Conservation (phyloP, 2,888 invertebrate species). For the Camptogramma bilineatum region DNA sequence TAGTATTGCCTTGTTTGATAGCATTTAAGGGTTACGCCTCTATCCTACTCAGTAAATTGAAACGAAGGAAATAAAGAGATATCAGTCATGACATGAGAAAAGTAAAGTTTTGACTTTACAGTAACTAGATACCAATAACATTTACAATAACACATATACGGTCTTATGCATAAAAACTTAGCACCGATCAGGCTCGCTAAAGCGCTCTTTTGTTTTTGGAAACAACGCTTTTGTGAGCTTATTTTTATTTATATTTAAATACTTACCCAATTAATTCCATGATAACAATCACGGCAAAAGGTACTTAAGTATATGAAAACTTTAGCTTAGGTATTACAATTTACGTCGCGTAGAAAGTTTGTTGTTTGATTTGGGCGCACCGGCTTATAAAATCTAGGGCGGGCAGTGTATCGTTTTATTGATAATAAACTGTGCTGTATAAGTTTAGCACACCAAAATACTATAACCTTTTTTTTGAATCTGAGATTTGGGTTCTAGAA, state of each 20-base stretch:
- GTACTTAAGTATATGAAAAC: too few relatives aligned
- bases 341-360: background rate
- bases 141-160: too few relatives aligned
- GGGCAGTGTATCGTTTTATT: constrained; percentile 5
- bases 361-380: constrained; percentile 16
- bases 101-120: too few relatives aligned
- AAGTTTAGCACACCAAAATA: background rate
- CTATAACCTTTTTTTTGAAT: background rate
- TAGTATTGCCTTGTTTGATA: constrained; percentile 14
- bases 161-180: too few relatives aligned
- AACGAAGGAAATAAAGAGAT: background rate
- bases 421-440: background rate
- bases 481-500: background rate
- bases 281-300: too few relatives aligned
- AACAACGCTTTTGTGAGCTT: too few relatives aligned
- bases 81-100: background rate
- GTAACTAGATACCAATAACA: too few relatives aligned
- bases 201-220: too few relatives aligned
- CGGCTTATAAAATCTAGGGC: constrained; percentile 22
- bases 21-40: background rate
- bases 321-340: too few relatives aligned
- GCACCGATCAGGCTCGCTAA: too few relatives aligned
- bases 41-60: background rate
- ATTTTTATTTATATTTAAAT: too few relatives aligned
- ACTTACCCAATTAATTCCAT: too few relatives aligned